These are phyloP conservation scores for Adelognathus sp. DNA, from an alignment of 2,888 invertebrate species.

Conservation along the genomic window DNA sequence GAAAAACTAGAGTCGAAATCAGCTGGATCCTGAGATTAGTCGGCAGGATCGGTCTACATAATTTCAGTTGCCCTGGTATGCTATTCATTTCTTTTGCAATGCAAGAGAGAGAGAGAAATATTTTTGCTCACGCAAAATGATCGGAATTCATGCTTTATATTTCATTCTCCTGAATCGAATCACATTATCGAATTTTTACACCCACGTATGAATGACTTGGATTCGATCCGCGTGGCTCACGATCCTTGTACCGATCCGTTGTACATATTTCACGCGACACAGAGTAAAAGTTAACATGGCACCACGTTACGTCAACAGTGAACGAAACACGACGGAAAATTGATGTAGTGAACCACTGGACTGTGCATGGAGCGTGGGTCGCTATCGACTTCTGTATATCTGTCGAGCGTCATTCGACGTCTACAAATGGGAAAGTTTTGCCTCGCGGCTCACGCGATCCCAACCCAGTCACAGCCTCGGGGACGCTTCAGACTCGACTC, in stretches of 20 bases:
- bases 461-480: neutral
- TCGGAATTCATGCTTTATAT: no score
- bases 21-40: no score
- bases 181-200: neutral
- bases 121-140: no score
- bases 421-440: constrained; percentile 75
- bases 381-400: constrained; percentile 73
- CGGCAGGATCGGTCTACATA: no score
- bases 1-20: no score
- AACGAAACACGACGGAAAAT: constrained; percentile 57
- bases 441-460: constrained; percentile 73
- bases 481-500: neutral
- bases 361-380: constrained; percentile 26
- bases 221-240: neutral
- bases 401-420: constrained; percentile 67
- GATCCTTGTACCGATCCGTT: neutral
- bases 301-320: neutral
- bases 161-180: no score
- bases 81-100: no score
- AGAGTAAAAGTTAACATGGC: neutral
- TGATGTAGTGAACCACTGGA: constrained; percentile 1
- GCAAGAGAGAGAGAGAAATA: no score
- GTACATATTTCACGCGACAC: neutral
- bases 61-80: no score
- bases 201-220: neutral